Evolutionary conservation across 2,888 invertebrate species (phyloP).

Genomic region (Druceiella hillmani): DNA sequence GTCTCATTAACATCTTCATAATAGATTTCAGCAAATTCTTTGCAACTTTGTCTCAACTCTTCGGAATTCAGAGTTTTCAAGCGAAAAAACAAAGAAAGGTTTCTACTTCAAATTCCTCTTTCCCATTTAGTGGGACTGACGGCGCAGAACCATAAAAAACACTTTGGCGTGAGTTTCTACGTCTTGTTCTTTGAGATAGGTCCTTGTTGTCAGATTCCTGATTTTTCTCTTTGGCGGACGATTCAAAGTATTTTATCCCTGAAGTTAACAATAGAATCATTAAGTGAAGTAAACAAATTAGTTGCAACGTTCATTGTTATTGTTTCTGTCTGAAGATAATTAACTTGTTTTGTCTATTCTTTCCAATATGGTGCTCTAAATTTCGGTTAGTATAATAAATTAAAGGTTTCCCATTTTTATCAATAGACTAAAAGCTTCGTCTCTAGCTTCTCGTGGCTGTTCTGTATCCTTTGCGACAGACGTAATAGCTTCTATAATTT

Average conservation of each 20-base stretch:
- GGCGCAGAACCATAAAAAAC: constrained; percentile 22
- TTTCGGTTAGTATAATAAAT: constrained; percentile 24
- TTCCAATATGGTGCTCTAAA: constrained; percentile 23
- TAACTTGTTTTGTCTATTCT: constrained; percentile 24
- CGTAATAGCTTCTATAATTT: constrained; percentile 23
- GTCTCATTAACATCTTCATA: constrained; percentile 19
- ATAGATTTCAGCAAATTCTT: constrained; percentile 20
- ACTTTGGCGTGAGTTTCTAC: constrained; percentile 23
- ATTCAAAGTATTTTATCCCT: constrained; percentile 25
- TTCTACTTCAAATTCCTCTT: constrained; percentile 22
- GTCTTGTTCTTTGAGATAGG: constrained; percentile 25
- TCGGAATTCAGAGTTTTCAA: constrained; percentile 24
- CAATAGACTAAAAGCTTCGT: constrained; percentile 20
- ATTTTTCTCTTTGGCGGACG: constrained; percentile 20
- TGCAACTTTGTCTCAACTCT: constrained; percentile 20
- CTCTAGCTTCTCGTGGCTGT: constrained; percentile 25
- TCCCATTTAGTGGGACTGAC: constrained; percentile 22
- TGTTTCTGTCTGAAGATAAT: constrained; percentile 23
- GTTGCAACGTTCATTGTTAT: constrained; percentile 24
- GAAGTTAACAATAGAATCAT: constrained; percentile 20
- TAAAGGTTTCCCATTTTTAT: constrained; percentile 23
- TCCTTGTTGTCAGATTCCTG: constrained; percentile 25
- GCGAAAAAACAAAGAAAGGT: constrained; percentile 23
- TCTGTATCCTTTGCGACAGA: too few species aligned
- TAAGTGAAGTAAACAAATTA: constrained; percentile 22